Percentiles rank a stretch among this genome's conserved stretches.
phyloP scores from a whole-genome alignment of 2,797 vertebrate genomes.

The Nannoperca obscura region DNA sequence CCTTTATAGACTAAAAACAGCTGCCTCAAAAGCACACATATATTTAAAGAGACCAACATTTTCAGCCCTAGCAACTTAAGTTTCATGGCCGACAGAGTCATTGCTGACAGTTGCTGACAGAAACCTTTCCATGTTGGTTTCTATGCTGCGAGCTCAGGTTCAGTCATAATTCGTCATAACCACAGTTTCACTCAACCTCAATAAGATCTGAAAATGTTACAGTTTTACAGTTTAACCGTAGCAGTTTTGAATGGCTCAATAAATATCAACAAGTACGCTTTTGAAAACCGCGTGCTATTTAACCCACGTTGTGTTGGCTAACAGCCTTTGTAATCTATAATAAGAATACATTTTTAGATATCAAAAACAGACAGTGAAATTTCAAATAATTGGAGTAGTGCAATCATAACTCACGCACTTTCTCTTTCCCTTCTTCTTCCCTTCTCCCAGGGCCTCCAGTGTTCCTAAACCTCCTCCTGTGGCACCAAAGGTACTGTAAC shows the following conservation, averaged over 20 bases:
- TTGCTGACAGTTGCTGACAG: constrained; percentile 34
- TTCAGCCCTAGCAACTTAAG: constrained; percentile 37
- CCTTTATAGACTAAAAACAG: constrained; percentile 58
- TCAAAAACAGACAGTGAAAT: constrained; percentile 23
- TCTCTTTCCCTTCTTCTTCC: constrained; percentile 18
- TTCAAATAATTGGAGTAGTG: not conserved
- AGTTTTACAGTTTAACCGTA: constrained; percentile 2
- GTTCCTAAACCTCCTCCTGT: constrained; percentile 87
- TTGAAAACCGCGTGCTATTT: constrained; percentile 27
- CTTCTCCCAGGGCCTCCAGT: constrained; percentile 84
- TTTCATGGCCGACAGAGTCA: constrained; percentile 46
- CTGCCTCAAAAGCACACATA: constrained; percentile 35
- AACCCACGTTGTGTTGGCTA: constrained; percentile 3
- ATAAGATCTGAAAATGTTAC: constrained; percentile 14
- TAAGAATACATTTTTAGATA: constrained; percentile 4
- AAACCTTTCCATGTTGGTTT: constrained; percentile 25
- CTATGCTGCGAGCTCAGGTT: constrained; percentile 43
- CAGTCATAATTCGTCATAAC: constrained; percentile 44
- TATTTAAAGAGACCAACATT: constrained; percentile 28
- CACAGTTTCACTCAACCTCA: constrained; percentile 22
- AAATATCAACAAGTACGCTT: constrained; percentile 34
- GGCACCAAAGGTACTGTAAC: constrained; percentile 87
- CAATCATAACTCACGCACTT: constrained; percentile 13
- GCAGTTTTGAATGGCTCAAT: constrained; percentile 16
- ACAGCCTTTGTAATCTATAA: constrained; percentile 5